Evolutionary conservation across 2,797 vertebrate genomes (phyloP).

Genomic region (Enteromius viviparus): DNA sequence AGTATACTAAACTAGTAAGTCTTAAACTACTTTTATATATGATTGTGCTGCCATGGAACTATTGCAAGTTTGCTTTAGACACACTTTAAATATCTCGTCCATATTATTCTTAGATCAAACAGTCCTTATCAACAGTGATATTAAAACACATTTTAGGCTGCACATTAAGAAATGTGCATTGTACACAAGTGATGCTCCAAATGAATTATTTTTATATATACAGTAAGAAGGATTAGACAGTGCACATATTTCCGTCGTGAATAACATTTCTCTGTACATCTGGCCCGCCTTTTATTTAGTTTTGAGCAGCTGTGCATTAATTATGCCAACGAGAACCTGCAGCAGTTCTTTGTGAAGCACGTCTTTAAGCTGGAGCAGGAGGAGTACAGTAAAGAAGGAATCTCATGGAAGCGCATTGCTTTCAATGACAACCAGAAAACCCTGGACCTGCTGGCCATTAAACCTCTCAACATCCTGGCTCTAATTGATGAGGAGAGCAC

Average conservation of each 20-base stretch:
- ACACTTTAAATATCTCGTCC: not conserved
- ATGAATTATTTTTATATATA: not conserved
- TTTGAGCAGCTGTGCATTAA: conserved; percentile 98
- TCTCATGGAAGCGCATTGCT: conserved; percentile 83
- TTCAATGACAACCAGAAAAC: conserved; percentile 85
- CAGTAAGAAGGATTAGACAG: not conserved
- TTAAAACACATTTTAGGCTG: not conserved
- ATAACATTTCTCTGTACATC: not conserved
- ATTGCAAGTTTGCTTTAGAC: not conserved
- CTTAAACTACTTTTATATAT: not conserved
- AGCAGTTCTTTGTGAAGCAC: conserved; percentile 92
- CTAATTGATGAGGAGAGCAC: conserved; percentile 88
- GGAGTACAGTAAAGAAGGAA: conserved; percentile 85
- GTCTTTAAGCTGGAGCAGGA: conserved; percentile 93
- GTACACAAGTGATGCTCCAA: not conserved
- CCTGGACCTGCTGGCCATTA: conserved; percentile 85
- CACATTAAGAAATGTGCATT: not conserved
- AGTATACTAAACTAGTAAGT: not conserved
- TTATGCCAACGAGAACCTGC: conserved; percentile 94
- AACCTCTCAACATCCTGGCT: conserved; percentile 84
- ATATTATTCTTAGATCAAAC: not conserved
- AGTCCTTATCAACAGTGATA: not conserved
- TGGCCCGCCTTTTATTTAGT: conserved; percentile 68
- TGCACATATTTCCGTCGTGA: not conserved
- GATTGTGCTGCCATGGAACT: not conserved